Percentiles rank a stretch among this genome's conserved stretches.
Evolutionary conservation across 2,888 invertebrate genomes (phyloP).

Genomic region (Drosophila peninsularis): DNA sequence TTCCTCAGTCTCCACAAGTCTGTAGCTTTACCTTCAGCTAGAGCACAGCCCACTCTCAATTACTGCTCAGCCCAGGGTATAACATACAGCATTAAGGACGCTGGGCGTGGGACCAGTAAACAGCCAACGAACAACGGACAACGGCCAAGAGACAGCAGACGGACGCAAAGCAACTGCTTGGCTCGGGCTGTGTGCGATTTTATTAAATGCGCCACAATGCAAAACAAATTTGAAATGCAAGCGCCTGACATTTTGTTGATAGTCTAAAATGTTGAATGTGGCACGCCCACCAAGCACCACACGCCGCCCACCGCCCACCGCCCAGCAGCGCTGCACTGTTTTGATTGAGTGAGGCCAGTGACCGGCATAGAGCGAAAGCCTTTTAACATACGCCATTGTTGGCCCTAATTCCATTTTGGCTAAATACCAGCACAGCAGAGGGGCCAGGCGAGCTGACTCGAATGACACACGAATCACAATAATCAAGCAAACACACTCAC

Average conservation of each 20-base stretch:
- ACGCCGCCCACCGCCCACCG: too few relatives aligned
- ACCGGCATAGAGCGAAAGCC: conserved; percentile 32
- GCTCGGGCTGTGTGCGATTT: conserved; percentile 29
- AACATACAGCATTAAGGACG: conserved; percentile 16
- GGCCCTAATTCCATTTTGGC: conserved; percentile 59
- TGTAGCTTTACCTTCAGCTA: background rate
- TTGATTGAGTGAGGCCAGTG: conserved; percentile 67
- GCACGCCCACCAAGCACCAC: background rate
- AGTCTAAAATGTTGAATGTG: conserved; percentile 13
- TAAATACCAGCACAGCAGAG: conserved; percentile 56
- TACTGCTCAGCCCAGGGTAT: background rate
- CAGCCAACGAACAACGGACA: conserved; percentile 7
- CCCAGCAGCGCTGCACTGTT: too few relatives aligned
- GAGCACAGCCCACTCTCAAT: background rate
- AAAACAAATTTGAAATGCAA: conserved; percentile 50
- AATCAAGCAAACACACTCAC: conserved; percentile 9
- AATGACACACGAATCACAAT: conserved; percentile 50
- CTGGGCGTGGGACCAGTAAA: background rate
- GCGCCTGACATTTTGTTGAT: conserved; percentile 55
- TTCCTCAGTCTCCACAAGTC: background rate
- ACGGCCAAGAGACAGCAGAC: too few relatives aligned
- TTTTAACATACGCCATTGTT: conserved; percentile 51
- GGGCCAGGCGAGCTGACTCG: conserved; percentile 19
- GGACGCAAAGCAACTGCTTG: too few relatives aligned
- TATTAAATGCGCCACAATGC: conserved; percentile 44